Evolutionary conservation across 2,888 invertebrate species (phyloP).

Genomic region (Trissolcus brochymenae): DNA sequence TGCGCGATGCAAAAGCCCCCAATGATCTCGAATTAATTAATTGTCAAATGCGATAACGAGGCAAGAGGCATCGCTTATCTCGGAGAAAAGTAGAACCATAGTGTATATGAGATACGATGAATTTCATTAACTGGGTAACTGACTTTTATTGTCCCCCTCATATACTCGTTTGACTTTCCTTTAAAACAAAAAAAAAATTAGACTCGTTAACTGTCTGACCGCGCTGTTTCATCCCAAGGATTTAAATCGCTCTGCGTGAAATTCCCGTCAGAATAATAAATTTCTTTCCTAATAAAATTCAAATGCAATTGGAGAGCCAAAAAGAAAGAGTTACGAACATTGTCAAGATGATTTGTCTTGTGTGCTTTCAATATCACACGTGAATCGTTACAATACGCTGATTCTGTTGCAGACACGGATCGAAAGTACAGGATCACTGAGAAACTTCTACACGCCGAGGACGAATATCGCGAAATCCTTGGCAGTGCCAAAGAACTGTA

Average conservation of each 20-base stretch:
- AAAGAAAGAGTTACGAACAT: too few relatives aligned
- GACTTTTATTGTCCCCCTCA: constrained; percentile 40
- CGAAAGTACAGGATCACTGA: constrained; percentile 74
- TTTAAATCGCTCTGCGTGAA: constrained; percentile 2
- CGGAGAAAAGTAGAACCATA: constrained; percentile 13
- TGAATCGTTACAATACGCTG: constrained; percentile 38
- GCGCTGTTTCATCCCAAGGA: constrained; percentile 5
- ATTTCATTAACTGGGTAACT: constrained; percentile 39
- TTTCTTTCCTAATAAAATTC: constrained; percentile 12
- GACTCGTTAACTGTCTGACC: constrained; percentile 11
- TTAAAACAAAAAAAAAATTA: constrained; percentile 7
- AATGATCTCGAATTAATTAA: constrained; percentile 26
- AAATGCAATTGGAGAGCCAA: background rate
- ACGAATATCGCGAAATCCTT: constrained; percentile 77
- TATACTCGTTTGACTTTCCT: constrained; percentile 28
- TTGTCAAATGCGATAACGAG: constrained; percentile 26
- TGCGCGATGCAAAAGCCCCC: constrained; percentile 1
- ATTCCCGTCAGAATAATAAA: constrained; percentile 2
- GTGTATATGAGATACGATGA: constrained; percentile 4
- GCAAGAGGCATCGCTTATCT: constrained; percentile 18
- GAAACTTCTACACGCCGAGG: constrained; percentile 75
- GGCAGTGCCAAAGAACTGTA: constrained; percentile 82
- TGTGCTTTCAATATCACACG: constrained; percentile 1
- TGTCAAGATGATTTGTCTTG: too few relatives aligned
- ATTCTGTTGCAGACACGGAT: constrained; percentile 70